Evolutionary conservation across 2,113 vertebrate genomes (phyloP).

Genomic region (Leptobrachium leishanense): DNA sequence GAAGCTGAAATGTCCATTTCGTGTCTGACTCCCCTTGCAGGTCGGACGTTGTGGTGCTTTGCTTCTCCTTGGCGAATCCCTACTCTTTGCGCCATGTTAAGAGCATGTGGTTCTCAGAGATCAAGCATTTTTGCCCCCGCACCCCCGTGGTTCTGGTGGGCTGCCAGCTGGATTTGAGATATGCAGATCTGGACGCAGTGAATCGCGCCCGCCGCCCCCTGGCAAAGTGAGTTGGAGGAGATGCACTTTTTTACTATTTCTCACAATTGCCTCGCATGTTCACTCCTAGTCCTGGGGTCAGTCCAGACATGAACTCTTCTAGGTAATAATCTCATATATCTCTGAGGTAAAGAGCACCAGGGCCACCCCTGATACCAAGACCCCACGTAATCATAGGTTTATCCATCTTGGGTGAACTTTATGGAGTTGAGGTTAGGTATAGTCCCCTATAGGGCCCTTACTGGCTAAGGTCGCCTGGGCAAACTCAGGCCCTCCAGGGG

Average conservation of each 20-base stretch:
- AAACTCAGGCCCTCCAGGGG: no score
- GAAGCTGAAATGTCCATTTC: no score
- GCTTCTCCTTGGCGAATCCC: constrained; percentile 86
- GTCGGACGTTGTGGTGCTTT: no score
- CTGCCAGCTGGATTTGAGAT: constrained; percentile 92
- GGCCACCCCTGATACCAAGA: no score
- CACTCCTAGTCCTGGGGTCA: no score
- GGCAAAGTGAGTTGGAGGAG: constrained; percentile 74
- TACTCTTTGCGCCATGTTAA: constrained; percentile 86
- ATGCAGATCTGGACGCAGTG: constrained; percentile 87
- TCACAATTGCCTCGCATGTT: background rate
- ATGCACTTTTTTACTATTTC: background rate
- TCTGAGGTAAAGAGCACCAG: no score
- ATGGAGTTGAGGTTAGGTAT: no score
- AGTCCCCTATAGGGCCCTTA: no score
- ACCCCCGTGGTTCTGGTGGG: constrained; percentile 88
- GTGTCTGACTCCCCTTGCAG: no score
- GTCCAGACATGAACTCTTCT: background rate
- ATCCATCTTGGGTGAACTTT: no score
- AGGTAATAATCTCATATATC: background rate
- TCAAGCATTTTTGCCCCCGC: constrained; percentile 91
- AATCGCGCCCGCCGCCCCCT: constrained; percentile 84
- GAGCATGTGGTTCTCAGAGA: constrained; percentile 90
- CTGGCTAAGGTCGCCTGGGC: no score
- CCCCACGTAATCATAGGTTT: no score